Percentiles rank a stretch among this genome's conserved stretches.
Evolutionary conservation across 1,140 invertebrate species (phyloP).

Genomic region (Aleiodes sp.): DNA sequence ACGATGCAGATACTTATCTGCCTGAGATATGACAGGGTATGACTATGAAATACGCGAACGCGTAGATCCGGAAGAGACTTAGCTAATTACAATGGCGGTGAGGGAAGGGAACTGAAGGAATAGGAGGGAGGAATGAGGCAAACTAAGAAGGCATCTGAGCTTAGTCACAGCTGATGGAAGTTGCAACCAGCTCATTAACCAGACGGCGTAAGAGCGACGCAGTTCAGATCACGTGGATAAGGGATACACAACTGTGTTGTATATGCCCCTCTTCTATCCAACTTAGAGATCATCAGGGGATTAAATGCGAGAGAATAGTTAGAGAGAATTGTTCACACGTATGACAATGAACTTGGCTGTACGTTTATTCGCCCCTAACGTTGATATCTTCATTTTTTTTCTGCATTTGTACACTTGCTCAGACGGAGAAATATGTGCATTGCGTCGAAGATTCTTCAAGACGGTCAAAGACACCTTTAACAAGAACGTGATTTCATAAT

Average conservation of each 20-base stretch:
- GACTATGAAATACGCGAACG: background rate
- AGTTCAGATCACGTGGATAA: conserved; percentile 45
- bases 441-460: background rate
- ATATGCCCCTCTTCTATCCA: background rate
- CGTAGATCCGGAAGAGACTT: conserved; percentile 9
- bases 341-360: conserved; percentile 55
- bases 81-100: background rate
- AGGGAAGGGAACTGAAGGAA: background rate
- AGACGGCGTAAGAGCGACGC: conserved; percentile 40
- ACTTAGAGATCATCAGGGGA: conserved; percentile 34
- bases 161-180: conserved; percentile 22
- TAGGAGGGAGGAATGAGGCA: background rate
- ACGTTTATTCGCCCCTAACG: too few species aligned
- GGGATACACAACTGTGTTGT: background rate
- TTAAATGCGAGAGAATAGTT: conserved; percentile 44
- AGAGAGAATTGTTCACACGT: conserved; percentile 50
- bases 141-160: conserved; percentile 3
- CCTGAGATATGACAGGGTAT: background rate
- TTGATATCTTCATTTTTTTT: too few species aligned
- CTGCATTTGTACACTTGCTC: too few species aligned
- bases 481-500: conserved; percentile 50
- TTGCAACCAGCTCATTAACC: conserved; percentile 47
- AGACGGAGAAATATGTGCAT: background rate
- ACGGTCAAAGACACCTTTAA: conserved; percentile 39
- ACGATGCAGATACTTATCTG: too few species aligned